Percentiles rank a stretch among this genome's conserved stretches.
phyloP scores from a whole-genome alignment of 2,888 invertebrate genomes.

The Zhuqinia jingwanae region DNA sequence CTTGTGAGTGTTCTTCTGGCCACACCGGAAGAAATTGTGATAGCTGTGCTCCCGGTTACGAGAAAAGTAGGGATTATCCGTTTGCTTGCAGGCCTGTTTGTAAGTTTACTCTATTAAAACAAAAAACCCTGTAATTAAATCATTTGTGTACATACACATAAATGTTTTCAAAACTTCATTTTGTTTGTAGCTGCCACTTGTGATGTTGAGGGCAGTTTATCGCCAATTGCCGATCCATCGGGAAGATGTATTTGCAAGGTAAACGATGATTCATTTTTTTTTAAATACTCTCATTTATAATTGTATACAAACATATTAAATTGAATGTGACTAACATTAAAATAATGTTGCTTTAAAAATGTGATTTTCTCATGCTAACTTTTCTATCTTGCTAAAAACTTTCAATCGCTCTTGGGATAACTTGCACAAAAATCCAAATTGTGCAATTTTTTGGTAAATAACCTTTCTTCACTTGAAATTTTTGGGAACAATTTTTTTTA shows the following conservation, averaged over 20 bases:
- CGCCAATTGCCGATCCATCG: conserved; percentile 82
- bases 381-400: not conserved
- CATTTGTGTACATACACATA: too few relatives aligned
- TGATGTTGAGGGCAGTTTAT: conserved; percentile 88
- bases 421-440: not conserved
- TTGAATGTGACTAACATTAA: too few relatives aligned
- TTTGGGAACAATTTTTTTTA: not conserved
- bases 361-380: conserved; percentile 35
- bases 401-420: conserved; percentile 26
- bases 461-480: conserved; percentile 13
- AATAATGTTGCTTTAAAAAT: conserved; percentile 23
- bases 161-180: not conserved
- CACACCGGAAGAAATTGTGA: conserved; percentile 90
- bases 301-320: too few relatives aligned
- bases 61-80: conserved; percentile 89
- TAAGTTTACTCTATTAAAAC: conserved; percentile 76
- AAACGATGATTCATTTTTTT: too few relatives aligned
- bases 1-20: conserved; percentile 91
- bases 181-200: conserved; percentile 83
- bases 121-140: not conserved
- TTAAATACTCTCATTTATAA: too few relatives aligned
- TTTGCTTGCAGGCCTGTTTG: conserved; percentile 88
- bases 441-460: conserved; percentile 27
- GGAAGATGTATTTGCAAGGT: conserved; percentile 88
- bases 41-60: conserved; percentile 88